Percentiles rank a stretch among this genome's conserved stretches.
Conservation (phyloP, 2,888 invertebrate genomes). For the Mythimna lalbum region DNA sequence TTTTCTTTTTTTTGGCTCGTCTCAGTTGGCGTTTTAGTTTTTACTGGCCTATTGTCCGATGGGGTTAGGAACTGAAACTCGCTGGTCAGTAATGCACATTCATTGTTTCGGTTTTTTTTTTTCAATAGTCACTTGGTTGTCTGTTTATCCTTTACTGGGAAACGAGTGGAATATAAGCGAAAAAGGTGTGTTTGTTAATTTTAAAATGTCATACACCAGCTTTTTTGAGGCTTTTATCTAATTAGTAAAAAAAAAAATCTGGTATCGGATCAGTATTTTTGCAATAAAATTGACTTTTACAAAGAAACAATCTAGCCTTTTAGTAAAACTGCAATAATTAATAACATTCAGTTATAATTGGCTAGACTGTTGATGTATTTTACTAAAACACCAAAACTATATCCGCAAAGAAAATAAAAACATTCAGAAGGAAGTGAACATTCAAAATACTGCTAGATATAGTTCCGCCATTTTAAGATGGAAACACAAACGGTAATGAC, state of each 20-base stretch:
- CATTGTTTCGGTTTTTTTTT: neutral
- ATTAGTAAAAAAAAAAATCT: no score
- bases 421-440: slow-evolving; percentile 23
- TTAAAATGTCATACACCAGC: neutral
- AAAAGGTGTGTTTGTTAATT: neutral
- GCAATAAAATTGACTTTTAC: no score
- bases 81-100: neutral
- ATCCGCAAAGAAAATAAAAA: slow-evolving; percentile 29
- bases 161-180: neutral
- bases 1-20: slow-evolving; percentile 2
- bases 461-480: slow-evolving; percentile 40
- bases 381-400: slow-evolving; percentile 13
- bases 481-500: slow-evolving; percentile 45
- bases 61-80: slow-evolving; percentile 1
- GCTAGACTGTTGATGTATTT: neutral
- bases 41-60: slow-evolving; percentile 12
- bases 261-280: no score
- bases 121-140: no score
- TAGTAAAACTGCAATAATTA: neutral
- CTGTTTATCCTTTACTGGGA: no score
- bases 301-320: no score
- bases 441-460: slow-evolving; percentile 17
- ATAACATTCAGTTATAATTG: neutral
- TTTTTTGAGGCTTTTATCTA: neutral
- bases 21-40: slow-evolving; percentile 8